phyloP scores from a whole-genome alignment of 2,888 invertebrate species.

The Arenicola marina region DNA sequence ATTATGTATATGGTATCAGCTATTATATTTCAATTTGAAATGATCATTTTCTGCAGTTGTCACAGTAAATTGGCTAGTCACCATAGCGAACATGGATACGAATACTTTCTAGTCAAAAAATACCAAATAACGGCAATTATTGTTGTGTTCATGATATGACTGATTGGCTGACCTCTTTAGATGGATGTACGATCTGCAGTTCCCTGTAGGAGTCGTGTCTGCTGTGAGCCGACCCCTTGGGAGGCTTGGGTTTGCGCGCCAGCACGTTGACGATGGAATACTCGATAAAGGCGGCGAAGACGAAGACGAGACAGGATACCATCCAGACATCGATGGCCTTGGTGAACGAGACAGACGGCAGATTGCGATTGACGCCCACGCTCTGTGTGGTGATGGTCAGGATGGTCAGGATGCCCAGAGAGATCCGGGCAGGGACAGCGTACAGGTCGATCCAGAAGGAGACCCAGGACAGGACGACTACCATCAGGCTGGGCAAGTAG shows the following conservation, averaged over 20 bases:
- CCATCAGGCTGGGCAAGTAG: constrained; percentile 35
- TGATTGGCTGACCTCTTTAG: too few relatives aligned
- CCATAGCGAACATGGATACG: too few relatives aligned
- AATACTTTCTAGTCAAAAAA: too few relatives aligned
- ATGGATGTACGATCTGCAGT: too few relatives aligned
- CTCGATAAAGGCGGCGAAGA: constrained; percentile 36
- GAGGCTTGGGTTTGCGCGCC: not conserved
- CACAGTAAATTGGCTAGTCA: too few relatives aligned
- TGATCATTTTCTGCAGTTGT: too few relatives aligned
- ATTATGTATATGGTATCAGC: too few relatives aligned
- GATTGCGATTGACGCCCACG: constrained; percentile 2
- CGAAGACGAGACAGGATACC: constrained; percentile 34
- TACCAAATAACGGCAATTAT: too few relatives aligned
- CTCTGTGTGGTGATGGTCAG: constrained; percentile 33
- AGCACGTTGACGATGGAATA: constrained; percentile 31
- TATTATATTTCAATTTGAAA: too few relatives aligned
- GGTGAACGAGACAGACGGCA: constrained; percentile 15
- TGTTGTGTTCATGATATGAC: too few relatives aligned
- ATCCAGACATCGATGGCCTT: constrained; percentile 35
- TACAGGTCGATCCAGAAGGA: constrained; percentile 41
- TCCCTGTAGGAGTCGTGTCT: too few relatives aligned
- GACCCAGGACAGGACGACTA: constrained; percentile 39
- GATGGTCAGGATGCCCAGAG: constrained; percentile 37
- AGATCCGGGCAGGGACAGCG: constrained; percentile 38
- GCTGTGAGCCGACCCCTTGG: too few relatives aligned